Evolutionary conservation across 2,113 vertebrate genomes (phyloP), one percentile per base, ranked within the genome.

Genomic region (Emydura subglobosa): DNA sequence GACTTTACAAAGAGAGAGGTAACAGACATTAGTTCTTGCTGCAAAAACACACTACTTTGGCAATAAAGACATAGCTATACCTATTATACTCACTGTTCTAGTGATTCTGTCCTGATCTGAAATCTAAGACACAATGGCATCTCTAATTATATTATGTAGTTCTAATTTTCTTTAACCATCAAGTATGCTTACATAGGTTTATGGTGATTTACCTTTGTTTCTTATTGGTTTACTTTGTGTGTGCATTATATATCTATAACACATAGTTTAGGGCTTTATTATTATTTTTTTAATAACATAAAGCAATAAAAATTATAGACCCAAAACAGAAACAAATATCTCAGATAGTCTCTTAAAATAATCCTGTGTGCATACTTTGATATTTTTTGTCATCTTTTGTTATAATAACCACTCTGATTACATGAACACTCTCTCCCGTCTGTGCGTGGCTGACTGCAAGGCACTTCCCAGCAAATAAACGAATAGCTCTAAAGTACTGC

Each of bases 401-500:
- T 97, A 93, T 91, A 97, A 97, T 83, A 97, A 95, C 84, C 72
- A 51, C 86, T 95, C 29, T 44, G 88, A 94, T 91, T 61, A 86
- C 53, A 93, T 0, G 80, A 97, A 92, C 53, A 24, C 16, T 55
- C 59, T 95, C 90, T 92, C 89, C 86, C 86, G 27, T 94, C 93
- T 93, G 51, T 25, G 51, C 86, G 95, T 97, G 97, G 96, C 89
- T 93, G 65, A 55, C 86, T 94, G 3, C 0, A 54, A 80, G 86
- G 90, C 83, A 51, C 95, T 98, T 98, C 94, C 97, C 96, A 98
- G 95, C 90, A 98, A 97, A 90, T 78, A 88, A 96, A 91, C 47
- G 74, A 95, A 85, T 83, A 83, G 80, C 82, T 96, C 85, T 85
- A 76, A 96, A 97, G 72, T 1, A 42, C 87, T 82, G 39, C 53